Evolutionary conservation across 2,113 vertebrate species (phyloP), one percentile per base, ranked within the genome.

Genomic region (Lichenostomus cassidix): DNA sequence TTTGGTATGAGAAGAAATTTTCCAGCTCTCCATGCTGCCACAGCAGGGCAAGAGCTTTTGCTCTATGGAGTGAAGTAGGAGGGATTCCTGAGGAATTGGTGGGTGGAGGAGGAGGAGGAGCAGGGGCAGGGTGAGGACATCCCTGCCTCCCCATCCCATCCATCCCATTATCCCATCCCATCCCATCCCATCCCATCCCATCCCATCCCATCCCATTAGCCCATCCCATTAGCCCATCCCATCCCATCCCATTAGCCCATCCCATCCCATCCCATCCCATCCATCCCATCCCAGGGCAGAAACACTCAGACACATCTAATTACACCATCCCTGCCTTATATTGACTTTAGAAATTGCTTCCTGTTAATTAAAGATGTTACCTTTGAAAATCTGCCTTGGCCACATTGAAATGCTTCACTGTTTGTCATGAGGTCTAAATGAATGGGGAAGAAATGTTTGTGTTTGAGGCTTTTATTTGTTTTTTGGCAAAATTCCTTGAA

Each of bases 401-500:
- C 78, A 58, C 70, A 25, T 23, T 42, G 87, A 90, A 91, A 58
- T 24, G 41, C 58, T 35, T 44, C 1, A 0, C 21, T 74, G 50
- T 95, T 96, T 84, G 94, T 73, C 91, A 82, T 15, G 89, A 71
- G 86, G 69, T 84, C 55, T 11, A 28, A 90, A 68, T 22, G 81
- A 94, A 60, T 2, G 22, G 70, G 42, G 62, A 73, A 56, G 65
- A 79, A 91, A 82, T 85, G 53, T 95, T 95, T 87, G 87, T 95
- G 78, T 69, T 92, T 2, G 0, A 15, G 0, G 19, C 49, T 91
- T 84, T 73, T 91, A 58, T 94, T 94, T 96, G 46, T 28, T 49
- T 92, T 82, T 87, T 73, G 63, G 74, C 73, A 78, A 94, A 94
- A 73, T 89, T 91, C 87, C 93, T 95, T 83, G 87, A 93, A 92